Percentiles rank a stretch among this genome's conserved stretches.
Conservation (phyloP, 2,797 vertebrate genomes). For the Stomatorhinus walkeri region DNA sequence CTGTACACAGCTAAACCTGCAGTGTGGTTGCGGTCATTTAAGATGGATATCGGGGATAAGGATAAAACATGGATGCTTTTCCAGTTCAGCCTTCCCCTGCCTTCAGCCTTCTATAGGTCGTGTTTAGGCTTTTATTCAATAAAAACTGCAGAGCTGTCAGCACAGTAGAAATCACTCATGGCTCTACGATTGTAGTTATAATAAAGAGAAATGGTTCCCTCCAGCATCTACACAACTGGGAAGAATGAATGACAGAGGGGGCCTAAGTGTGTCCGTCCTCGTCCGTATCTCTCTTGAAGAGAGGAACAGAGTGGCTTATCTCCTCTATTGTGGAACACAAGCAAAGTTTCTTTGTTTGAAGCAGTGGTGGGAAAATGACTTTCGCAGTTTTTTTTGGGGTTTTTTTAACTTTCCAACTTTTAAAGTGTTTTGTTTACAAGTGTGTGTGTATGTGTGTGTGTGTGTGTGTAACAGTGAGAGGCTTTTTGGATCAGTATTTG, state of each 20-base stretch:
- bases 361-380: slow-evolving; percentile 8
- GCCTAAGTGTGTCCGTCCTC: neutral
- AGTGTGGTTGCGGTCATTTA: neutral
- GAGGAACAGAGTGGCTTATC: neutral
- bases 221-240: neutral
- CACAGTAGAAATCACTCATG: neutral
- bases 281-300: slow-evolving; percentile 10
- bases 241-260: neutral
- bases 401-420: slow-evolving; percentile 42
- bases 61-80: neutral
- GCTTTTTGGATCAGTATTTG: slow-evolving; percentile 38
- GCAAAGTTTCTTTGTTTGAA: neutral
- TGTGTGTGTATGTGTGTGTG: slow-evolving; percentile 19
- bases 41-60: neutral
- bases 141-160: slow-evolving; percentile 7
- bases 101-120: neutral
- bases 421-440: slow-evolving; percentile 71
- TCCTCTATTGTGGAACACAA: neutral
- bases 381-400: slow-evolving; percentile 36
- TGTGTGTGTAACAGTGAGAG: neutral
- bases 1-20: neutral
- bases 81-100: neutral
- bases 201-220: neutral
- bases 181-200: neutral
- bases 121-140: slow-evolving; percentile 18